Conservation (phyloP, 2,888 invertebrate species). For the Stenotaenia linearis region DNA sequence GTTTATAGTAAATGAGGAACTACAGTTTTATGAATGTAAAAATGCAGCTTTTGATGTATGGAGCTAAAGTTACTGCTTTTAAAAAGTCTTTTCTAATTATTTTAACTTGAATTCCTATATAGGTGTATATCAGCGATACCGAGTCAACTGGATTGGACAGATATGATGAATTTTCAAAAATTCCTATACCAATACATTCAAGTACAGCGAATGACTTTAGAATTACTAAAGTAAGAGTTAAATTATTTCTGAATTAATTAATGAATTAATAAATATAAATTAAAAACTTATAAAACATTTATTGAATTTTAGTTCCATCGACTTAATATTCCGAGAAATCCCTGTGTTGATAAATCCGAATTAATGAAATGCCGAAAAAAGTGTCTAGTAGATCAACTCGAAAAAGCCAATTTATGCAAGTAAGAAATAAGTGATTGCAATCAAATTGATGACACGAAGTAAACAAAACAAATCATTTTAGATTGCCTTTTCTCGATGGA, state of each 20-base stretch:
- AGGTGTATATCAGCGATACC: neutral
- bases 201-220: too few relatives aligned
- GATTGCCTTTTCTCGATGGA: neutral
- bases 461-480: neutral
- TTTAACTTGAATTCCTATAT: too few relatives aligned
- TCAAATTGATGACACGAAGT: neutral
- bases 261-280: neutral
- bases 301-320: neutral
- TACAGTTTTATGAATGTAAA: too few relatives aligned
- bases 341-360: neutral
- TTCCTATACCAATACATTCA: too few relatives aligned
- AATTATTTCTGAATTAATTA: neutral
- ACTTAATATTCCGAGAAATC: neutral
- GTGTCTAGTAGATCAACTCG: neutral
- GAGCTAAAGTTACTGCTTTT: too few relatives aligned
- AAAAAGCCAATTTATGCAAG: neutral
- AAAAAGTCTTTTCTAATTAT: too few relatives aligned
- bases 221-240: neutral
- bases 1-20: too few relatives aligned
- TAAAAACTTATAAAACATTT: neutral
- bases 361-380: neutral
- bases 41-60: too few relatives aligned
- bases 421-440: neutral
- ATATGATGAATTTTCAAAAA: neutral
- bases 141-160: neutral